Conservation (phyloP, 2,888 invertebrate species). For the Heliconius ethilla region DNA sequence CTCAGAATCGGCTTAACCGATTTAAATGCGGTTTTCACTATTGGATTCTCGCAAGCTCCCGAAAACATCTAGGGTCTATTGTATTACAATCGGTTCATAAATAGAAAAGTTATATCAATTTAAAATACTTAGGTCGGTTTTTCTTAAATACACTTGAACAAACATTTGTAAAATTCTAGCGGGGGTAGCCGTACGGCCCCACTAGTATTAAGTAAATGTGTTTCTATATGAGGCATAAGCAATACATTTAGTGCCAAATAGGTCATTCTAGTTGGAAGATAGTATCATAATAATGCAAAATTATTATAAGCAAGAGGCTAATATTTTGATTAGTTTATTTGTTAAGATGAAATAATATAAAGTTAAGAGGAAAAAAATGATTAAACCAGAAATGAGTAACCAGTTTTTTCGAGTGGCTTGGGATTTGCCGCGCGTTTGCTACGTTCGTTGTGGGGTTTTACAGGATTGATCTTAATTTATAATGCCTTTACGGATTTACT, state of each 20-base stretch:
- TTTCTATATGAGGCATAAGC: not conserved
- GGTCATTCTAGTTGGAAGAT: not conserved
- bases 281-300: not conserved
- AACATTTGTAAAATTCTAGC: too few relatives aligned
- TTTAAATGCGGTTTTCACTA: too few relatives aligned
- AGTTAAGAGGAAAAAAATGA: not conserved
- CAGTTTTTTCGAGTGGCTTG: slow-evolving; percentile 10
- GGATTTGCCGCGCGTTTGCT: slow-evolving; percentile 25
- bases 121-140: too few relatives aligned
- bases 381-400: slow-evolving; percentile 27
- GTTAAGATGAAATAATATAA: slow-evolving; percentile 2
- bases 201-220: not conserved
- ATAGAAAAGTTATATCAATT: too few relatives aligned
- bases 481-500: not conserved
- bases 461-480: not conserved
- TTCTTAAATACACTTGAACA: too few relatives aligned
- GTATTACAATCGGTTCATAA: too few relatives aligned
- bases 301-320: not conserved
- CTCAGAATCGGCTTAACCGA: too few relatives aligned
- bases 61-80: too few relatives aligned
- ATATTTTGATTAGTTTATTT: not conserved
- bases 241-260: not conserved
- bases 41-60: too few relatives aligned
- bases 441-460: slow-evolving; percentile 17
- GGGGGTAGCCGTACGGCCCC: too few relatives aligned